Base-by-base conservation (phyloP, 2,888 invertebrate species). In the Mechanitis messenoides region DNA sequence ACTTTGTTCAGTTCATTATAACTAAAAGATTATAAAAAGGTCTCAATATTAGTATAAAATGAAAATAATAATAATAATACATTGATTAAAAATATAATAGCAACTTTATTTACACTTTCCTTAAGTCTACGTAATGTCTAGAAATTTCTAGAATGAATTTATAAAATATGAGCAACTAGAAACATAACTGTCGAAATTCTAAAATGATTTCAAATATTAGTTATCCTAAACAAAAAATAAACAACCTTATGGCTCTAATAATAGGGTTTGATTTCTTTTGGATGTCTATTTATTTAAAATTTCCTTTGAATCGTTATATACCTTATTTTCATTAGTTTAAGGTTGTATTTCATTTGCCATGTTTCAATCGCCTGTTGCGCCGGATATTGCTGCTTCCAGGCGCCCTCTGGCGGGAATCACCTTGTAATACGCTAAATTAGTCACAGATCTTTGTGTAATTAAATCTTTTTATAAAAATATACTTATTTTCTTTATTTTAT, bases 351-450 rank as follows among this genome's bases (percentile, higher is more conserved):
- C 60, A 3, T 38, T 12, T 55, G n/a, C 0, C 12, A 55, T 56
- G 56, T 38, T 11, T 55, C 45, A 33, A 28, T 69, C 67, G 86
- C 87, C 86, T 87, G 87, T 87, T 87, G 87, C 86, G 64, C 79
- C 87, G 88, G 89, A 89, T 85, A 88, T 85, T 83, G 78, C 83
- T 71, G 68, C 78, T 75, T 74, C 84, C 81, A 81, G 84, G 83
- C 81, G 76, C 81, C 80, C 83, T 80, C 80, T 79, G 74, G 71
- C 77, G 81, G 79, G 83, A 83, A 85, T 84, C 78, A 81, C 84
- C 80, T 81, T 83, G 85, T 87, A 85, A 87, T 83, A 83, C 85
- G 78, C 75, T 80, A 85, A 87, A 87, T 88, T 87, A 87, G 84
- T 77, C 79, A 72, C 74, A 76, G 71, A 76, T 78, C 76, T 77